A percentile compares a stretch with the other conserved stretches of the same genome.
These are phyloP conservation scores for Drosophila navojoa DNA, from an alignment of 1,140 invertebrate species.

Conservation along the genomic window DNA sequence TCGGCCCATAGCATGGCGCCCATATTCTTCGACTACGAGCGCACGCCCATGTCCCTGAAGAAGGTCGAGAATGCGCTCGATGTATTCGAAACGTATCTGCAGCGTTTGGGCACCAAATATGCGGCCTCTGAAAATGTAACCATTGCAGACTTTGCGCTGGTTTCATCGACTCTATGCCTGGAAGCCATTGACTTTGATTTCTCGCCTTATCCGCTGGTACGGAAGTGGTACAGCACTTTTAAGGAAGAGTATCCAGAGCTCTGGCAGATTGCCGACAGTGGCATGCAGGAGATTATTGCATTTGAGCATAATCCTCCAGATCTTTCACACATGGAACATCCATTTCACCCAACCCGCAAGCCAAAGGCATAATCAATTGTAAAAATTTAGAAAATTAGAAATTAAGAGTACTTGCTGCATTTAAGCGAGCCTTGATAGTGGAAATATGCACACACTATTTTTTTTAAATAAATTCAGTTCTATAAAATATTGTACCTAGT, in stretches of 20 bases:
- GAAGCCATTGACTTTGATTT: constrained; percentile 89
- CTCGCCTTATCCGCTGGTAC: constrained; percentile 85
- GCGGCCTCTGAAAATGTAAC: constrained; percentile 88
- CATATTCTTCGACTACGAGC: constrained; percentile 89
- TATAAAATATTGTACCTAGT: not conserved
- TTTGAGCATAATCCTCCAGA: constrained; percentile 89
- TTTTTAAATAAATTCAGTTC: constrained; percentile 11
- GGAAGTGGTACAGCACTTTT: constrained; percentile 88
- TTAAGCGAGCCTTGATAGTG: constrained; percentile 11
- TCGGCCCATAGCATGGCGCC: constrained; percentile 85
- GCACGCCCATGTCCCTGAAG: constrained; percentile 87
- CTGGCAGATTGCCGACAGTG: constrained; percentile 88
- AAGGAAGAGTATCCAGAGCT: constrained; percentile 88
- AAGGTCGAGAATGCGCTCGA: constrained; percentile 87
- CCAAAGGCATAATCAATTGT: constrained; percentile 43
- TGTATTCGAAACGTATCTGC: constrained; percentile 88
- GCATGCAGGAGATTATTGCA: constrained; percentile 87
- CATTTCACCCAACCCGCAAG: constrained; percentile 88
- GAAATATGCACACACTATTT: constrained; percentile 17
- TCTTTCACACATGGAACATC: constrained; percentile 87
- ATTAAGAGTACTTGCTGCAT: constrained; percentile 16
- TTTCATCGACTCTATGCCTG: constrained; percentile 88
- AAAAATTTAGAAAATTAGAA: constrained; percentile 9
- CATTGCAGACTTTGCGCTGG: constrained; percentile 89
- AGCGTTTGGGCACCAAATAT: constrained; percentile 86